These are phyloP conservation scores for Lophochroa leadbeateri DNA, from an alignment of 2,113 vertebrate genomes.

Conservation along the genomic window DNA sequence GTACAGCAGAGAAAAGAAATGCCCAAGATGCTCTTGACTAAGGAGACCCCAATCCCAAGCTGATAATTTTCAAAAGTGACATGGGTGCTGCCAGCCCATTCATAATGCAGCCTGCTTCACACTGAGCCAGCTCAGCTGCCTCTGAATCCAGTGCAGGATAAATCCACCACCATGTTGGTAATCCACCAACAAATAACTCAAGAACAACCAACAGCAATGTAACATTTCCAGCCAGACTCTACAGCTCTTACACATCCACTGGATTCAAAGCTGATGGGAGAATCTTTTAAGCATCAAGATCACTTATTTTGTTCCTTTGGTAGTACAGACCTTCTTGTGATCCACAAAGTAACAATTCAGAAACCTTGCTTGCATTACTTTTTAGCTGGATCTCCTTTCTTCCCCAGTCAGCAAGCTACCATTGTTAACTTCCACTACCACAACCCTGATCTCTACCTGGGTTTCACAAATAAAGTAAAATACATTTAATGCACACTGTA, in stretches of 20 bases:
- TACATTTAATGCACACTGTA: conserved; percentile 63
- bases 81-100: background rate
- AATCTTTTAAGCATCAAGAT: background rate
- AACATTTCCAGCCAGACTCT: background rate
- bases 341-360: background rate
- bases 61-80: background rate
- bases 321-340: background rate
- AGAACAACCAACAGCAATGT: background rate
- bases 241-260: background rate
- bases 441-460: background rate
- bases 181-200: background rate
- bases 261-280: background rate
- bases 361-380: background rate
- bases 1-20: background rate
- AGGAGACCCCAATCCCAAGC: background rate
- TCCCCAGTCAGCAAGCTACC: background rate
- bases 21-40: background rate
- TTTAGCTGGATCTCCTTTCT: background rate
- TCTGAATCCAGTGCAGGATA: background rate
- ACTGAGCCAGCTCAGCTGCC: background rate
- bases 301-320: background rate
- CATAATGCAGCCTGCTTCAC: background rate
- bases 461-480: background rate
- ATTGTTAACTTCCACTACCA: background rate
- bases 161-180: background rate